Evolutionary conservation across 2,113 vertebrate genomes (phyloP).

Genomic region (Mus musculus): GRCm39 chrX:143425001-143425500

Average conservation of each 20-base stretch:
- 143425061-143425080: slow-evolving; percentile 12
- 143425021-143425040: slow-evolving; percentile 33
- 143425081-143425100: slow-evolving; percentile 43
- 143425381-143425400: neutral
- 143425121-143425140: slow-evolving; percentile 28
- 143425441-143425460: neutral
- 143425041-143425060: slow-evolving; percentile 33
- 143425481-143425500: neutral
- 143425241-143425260: neutral
- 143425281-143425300: neutral
- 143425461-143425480: neutral
- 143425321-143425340: neutral
- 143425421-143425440: neutral
- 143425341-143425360: neutral
- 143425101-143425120: neutral
- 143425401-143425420: neutral
- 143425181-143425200: neutral
- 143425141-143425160: neutral
- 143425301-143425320: neutral
- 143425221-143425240: neutral
- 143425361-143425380: neutral
- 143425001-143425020: slow-evolving; percentile 50
- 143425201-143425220: neutral
- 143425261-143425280: neutral
- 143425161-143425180: neutral